phyloP scores from a whole-genome alignment of 2,888 invertebrate species.

The Drosophila subsilvestris region DNA sequence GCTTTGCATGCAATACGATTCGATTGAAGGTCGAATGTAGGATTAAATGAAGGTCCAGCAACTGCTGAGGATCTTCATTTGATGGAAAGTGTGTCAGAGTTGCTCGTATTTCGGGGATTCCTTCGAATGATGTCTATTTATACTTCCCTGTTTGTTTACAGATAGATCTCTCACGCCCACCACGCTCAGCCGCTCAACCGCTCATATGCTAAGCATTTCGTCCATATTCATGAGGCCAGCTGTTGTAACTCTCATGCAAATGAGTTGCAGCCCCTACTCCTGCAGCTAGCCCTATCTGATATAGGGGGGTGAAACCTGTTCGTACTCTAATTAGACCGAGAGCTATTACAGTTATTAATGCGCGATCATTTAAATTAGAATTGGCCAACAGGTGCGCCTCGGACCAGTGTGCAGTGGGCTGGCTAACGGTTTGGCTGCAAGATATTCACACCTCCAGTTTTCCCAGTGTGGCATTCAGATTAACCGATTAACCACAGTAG shows the following conservation, averaged over 20 bases:
- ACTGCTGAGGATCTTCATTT: background rate
- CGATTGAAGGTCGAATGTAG: slow-evolving; percentile 12
- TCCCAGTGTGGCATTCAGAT: background rate
- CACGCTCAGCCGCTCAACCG: background rate
- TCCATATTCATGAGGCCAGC: slow-evolving; percentile 44
- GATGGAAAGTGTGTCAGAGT: background rate
- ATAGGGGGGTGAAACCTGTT: slow-evolving; percentile 63
- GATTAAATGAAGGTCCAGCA: background rate
- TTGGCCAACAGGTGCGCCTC: slow-evolving; percentile 72
- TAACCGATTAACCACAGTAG: background rate
- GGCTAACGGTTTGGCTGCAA: slow-evolving; percentile 64
- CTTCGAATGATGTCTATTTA: slow-evolving; percentile 6
- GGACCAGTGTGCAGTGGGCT: slow-evolving; percentile 45
- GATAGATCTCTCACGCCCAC: slow-evolving; percentile 33
- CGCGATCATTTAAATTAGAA: slow-evolving; percentile 71
- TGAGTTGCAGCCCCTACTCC: slow-evolving; percentile 7
- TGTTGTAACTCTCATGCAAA: slow-evolving; percentile 41
- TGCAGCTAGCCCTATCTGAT: background rate
- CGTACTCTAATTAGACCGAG: slow-evolving; percentile 62
- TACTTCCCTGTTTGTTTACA: slow-evolving; percentile 7
- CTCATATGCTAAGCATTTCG: background rate
- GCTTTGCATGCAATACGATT: slow-evolving; percentile 53
- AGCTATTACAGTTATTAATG: slow-evolving; percentile 59
- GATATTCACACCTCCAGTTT: slow-evolving; percentile 38
- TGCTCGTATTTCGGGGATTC: background rate